Percentiles rank a stretch among this genome's conserved stretches.
phyloP scores from a whole-genome alignment of 2,113 vertebrate genomes.

The Camelus bactrianus region DNA sequence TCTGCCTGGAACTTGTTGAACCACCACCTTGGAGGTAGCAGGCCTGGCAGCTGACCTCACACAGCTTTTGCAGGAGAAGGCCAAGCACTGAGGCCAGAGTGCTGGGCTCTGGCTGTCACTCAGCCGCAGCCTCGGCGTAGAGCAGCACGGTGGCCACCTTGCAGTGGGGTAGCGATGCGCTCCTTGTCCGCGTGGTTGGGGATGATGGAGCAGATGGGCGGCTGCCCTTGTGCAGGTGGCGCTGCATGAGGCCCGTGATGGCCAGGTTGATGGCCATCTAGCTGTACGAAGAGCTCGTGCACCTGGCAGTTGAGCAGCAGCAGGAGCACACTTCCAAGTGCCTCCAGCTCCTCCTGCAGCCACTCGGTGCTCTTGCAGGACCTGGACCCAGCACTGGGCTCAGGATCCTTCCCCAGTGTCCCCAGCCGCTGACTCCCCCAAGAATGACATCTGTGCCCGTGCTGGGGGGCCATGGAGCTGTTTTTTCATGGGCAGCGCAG shows the following conservation, averaged over 20 bases:
- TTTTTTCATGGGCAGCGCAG: constrained; percentile 91
- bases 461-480: constrained; percentile 86
- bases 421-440: constrained; percentile 70
- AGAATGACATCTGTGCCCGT: constrained; percentile 75
- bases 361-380: constrained; percentile 95
- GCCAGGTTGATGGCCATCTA: constrained; percentile 98
- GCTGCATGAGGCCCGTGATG: constrained; percentile 97
- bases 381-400: constrained; percentile 59
- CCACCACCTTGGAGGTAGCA: constrained; percentile 98
- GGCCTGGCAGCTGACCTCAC: constrained; percentile 97
- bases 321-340: constrained; percentile 90
- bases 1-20: constrained; percentile 99
- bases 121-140: constrained; percentile 95
- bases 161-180: constrained; percentile 93
- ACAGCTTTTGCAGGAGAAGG: constrained; percentile 96
- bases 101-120: constrained; percentile 93
- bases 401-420: constrained; percentile 68
- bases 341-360: constrained; percentile 98
- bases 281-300: constrained; percentile 98
- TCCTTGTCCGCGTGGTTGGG: constrained; percentile 98
- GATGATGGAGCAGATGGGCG: constrained; percentile 97
- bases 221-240: constrained; percentile 96
- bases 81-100: constrained; percentile 94
- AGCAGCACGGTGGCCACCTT: constrained; percentile 96
- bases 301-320: constrained; percentile 97